Percentiles rank a stretch among this genome's conserved stretches.
Evolutionary conservation across 2,797 vertebrate species (phyloP).

Genomic region (Phrynocephalus forsythii): DNA sequence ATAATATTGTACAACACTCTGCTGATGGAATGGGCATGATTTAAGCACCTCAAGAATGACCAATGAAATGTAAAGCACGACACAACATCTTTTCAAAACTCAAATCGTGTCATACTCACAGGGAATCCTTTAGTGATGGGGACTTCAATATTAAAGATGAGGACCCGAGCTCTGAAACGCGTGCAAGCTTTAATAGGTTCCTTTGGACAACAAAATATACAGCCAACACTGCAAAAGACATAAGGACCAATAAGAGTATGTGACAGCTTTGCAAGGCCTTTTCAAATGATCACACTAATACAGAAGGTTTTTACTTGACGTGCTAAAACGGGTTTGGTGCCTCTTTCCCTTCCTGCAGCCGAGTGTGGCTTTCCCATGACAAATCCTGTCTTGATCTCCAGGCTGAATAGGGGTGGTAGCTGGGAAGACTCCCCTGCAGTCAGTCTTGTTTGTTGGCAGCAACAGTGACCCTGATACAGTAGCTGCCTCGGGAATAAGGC

Average conservation of each 20-base stretch:
- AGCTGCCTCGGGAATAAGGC: not conserved
- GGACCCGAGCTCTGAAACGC: conserved; percentile 92
- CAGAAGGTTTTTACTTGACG: not conserved
- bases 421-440: not conserved
- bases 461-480: no score
- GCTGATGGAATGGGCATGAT: no score
- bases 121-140: conserved; percentile 97
- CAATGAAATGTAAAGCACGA: conserved; percentile 8
- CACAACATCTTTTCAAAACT: conserved; percentile 33
- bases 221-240: conserved; percentile 86
- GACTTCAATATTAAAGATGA: conserved; percentile 96
- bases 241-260: not conserved
- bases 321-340: not conserved
- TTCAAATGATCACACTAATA: not conserved
- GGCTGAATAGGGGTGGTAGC: not conserved
- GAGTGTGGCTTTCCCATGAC: not conserved
- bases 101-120: conserved; percentile 80
- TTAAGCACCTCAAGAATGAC: not conserved
- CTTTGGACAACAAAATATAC: conserved; percentile 93
- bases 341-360: not conserved
- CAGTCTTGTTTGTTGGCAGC: no score
- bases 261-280: not conserved
- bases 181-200: conserved; percentile 91
- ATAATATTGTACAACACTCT: not conserved
- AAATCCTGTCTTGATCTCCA: not conserved